Evolutionary conservation across 2,113 vertebrate species (phyloP).

Genomic region (Baryphthengus martii): DNA sequence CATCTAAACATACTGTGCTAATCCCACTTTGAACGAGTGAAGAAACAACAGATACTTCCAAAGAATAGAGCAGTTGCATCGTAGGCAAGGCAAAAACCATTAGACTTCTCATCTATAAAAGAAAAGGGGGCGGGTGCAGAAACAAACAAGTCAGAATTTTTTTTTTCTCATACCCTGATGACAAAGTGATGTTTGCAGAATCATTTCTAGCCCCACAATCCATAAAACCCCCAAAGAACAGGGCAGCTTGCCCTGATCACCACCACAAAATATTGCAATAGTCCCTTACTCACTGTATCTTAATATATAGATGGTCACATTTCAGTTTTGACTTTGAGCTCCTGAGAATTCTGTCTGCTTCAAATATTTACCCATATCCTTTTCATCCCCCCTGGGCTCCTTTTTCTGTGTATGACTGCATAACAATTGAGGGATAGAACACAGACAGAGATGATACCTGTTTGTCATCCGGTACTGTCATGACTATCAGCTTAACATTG

Average conservation of each 20-base stretch:
- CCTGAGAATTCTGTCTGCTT: background rate
- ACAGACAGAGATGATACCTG: slow-evolving; percentile 69
- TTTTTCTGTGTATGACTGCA: background rate
- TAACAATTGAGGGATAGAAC: background rate
- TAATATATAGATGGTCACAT: background rate
- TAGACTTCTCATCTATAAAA: slow-evolving; percentile 79
- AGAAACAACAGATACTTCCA: slow-evolving; percentile 85
- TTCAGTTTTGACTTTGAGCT: background rate
- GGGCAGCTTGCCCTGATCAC: background rate
- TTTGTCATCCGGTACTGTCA: slow-evolving; percentile 74
- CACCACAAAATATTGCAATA: background rate
- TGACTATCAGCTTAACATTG: slow-evolving; percentile 84
- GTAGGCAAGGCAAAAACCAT: slow-evolving; percentile 83
- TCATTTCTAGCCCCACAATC: background rate
- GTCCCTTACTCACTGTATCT: background rate
- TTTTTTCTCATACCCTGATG: background rate
- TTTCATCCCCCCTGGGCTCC: background rate
- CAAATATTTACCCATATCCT: background rate
- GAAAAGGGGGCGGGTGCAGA: background rate
- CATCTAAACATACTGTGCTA: slow-evolving; percentile 78
- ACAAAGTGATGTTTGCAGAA: background rate
- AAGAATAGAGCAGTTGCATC: slow-evolving; percentile 85
- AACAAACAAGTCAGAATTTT: background rate
- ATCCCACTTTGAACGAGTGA: slow-evolving; percentile 85
- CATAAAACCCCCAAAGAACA: background rate